Evolutionary conservation across 2,797 vertebrate genomes (phyloP).

Genomic region (Ceryle rudis): DNA sequence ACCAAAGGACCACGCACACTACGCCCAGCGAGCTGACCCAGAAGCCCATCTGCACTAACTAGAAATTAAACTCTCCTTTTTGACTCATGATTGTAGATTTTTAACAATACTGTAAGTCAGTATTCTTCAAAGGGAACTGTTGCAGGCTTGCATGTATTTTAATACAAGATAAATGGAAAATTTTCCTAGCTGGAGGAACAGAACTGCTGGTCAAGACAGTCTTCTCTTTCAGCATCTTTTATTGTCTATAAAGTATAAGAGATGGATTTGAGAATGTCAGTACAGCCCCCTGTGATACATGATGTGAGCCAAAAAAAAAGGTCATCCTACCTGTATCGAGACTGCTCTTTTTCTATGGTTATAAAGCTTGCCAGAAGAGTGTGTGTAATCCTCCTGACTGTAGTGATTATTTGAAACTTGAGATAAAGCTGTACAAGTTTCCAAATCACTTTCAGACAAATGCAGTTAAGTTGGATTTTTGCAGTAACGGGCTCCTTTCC

Average conservation of each 20-base stretch:
- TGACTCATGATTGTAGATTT: not conserved
- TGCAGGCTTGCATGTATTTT: not conserved
- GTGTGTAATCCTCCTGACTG: not conserved
- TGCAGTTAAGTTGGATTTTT: not conserved
- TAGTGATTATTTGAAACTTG: slow-evolving; percentile 13
- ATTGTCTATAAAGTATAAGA: not conserved
- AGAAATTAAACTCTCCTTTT: not conserved
- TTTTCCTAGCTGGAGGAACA: not conserved
- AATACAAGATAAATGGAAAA: not conserved
- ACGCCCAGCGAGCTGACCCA: not conserved
- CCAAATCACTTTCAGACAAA: not conserved
- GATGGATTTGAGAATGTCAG: not conserved
- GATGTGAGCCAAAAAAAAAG: not conserved
- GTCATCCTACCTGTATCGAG: not conserved
- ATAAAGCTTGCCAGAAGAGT: not conserved
- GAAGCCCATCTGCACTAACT: not conserved
- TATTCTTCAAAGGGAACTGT: not conserved
- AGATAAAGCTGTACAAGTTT: not conserved
- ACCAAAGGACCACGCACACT: not conserved
- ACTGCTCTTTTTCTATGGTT: not conserved
- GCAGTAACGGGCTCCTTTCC: not conserved
- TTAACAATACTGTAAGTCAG: not conserved
- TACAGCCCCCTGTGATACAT: not conserved
- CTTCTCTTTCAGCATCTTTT: not conserved
- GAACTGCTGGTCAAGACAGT: not conserved